These are phyloP conservation scores for Sitta carolinensis DNA, from an alignment of 2,797 vertebrate genomes.

Conservation along the genomic window DNA sequence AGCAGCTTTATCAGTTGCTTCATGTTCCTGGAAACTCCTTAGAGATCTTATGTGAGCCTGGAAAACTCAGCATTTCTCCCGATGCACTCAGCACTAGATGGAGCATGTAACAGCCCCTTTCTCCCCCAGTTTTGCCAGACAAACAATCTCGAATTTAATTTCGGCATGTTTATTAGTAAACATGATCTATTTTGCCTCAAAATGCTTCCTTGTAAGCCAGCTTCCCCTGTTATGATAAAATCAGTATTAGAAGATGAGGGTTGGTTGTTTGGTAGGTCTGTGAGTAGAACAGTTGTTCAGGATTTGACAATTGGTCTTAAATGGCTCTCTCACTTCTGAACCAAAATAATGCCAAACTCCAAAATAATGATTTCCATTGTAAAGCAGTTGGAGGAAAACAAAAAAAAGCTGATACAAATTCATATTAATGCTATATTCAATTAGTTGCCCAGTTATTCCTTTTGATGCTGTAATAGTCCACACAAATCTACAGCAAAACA, in stretches of 20 bases:
- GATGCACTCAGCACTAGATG: neutral
- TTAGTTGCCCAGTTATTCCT: neutral
- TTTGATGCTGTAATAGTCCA: neutral
- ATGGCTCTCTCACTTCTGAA: neutral
- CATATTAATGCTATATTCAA: neutral
- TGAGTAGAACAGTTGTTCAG: neutral
- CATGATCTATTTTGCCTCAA: neutral
- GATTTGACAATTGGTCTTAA: neutral
- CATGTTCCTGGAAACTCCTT: neutral
- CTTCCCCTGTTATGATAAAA: neutral
- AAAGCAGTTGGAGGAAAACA: neutral
- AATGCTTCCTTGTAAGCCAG: neutral
- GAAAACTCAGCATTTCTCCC: neutral
- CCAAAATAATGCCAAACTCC: neutral
- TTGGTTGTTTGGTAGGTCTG: neutral
- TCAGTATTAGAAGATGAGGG: neutral
- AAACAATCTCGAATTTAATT: neutral
- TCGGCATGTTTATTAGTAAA: neutral
- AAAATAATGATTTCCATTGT: neutral
- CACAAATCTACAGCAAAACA: neutral
- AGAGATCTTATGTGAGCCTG: neutral
- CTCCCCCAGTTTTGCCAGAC: neutral
- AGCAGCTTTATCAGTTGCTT: neutral
- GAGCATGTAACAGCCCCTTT: neutral
- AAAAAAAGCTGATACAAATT: neutral